Evolutionary conservation across 2,797 vertebrate species (phyloP), one percentile per base, ranked within the genome.

Genomic region (Gymnopithys bicolor): DNA sequence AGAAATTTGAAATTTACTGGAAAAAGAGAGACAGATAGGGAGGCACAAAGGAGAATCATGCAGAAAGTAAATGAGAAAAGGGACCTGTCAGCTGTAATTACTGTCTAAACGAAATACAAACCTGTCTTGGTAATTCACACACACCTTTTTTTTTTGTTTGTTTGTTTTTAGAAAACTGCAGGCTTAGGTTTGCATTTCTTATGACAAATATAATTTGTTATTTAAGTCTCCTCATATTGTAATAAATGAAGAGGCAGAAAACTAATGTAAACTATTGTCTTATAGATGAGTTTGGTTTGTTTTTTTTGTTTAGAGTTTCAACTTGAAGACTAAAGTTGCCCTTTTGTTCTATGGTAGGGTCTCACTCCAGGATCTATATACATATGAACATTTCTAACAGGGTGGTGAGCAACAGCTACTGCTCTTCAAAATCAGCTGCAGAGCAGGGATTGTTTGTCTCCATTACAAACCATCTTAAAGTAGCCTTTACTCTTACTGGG

Each of bases 51-150:
- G 64, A 84, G 55, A 94, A 30, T 52, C 32, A 84, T 80, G 18
- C 10, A 1, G 21, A 49, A 93, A 93, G 52, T 25, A 94, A 92
- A 95, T 87, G 51, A 87, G 77, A 46, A 91, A 91, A 87, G 68
- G n/a, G 37, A 91, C 39, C 35, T 67, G 75, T 76, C 91, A 58
- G 32, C 37, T 90, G 28, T 51, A 93, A 93, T 96, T 89, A 91
- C 24, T 56, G 63, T 13, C 66, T 23, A 91, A 91, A 78, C 67
- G 35, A 74, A 90, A 94, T 32, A 49, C 21, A 64, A 71, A 67
- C 19, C 63, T 88, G 41, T n/a, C 46, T 56, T 27, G 18, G 51
- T 71, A 81, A 90, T 66, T 84, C 67, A 78, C 32, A 49, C 11
- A 12, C 10, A 30, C 15, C 7, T 0, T 19, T 48, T 22, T 22